phyloP scores from a whole-genome alignment of 2,113 vertebrate genomes.

The Cyprinodon tularosa region DNA sequence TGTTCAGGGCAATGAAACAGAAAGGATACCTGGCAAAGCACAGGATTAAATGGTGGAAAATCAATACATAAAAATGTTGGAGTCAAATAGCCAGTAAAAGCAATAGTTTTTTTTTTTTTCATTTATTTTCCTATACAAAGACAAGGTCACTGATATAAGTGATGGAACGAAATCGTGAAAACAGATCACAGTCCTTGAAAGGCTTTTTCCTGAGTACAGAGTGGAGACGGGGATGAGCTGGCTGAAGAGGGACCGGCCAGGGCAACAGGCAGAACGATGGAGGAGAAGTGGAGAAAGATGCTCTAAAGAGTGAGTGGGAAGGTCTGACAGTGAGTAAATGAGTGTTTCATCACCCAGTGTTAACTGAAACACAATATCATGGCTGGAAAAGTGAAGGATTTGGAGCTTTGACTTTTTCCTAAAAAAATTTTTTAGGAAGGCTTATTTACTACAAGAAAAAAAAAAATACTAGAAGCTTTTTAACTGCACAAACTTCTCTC shows the following conservation, averaged over 20 bases:
- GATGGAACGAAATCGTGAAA: constrained; percentile 44
- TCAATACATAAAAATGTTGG: constrained; percentile 61
- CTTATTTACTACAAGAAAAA: background rate
- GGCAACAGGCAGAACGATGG: constrained; percentile 12
- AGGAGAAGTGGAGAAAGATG: background rate
- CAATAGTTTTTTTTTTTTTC: constrained; percentile 15
- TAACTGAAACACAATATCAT: background rate
- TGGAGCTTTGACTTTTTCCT: no score
- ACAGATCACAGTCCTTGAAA: constrained; percentile 30
- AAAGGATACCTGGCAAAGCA: constrained; percentile 57
- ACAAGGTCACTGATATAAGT: constrained; percentile 44
- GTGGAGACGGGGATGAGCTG: constrained; percentile 35
- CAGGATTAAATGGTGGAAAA: constrained; percentile 55
- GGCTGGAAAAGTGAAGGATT: no score
- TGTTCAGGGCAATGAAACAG: constrained; percentile 44
- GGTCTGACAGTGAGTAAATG: background rate
- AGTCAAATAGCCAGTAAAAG: constrained; percentile 51
- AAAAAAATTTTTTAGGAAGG: background rate
- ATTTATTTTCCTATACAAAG: constrained; percentile 36
- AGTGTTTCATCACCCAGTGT: background rate
- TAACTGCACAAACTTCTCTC: no score
- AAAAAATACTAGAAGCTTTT: background rate
- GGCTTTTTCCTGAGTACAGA: constrained; percentile 26
- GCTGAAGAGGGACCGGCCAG: constrained; percentile 31
- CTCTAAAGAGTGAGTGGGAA: background rate